Evolutionary conservation across 2,797 vertebrate genomes (phyloP).

Genomic region (Triplophysa yarkandensis): DNA sequence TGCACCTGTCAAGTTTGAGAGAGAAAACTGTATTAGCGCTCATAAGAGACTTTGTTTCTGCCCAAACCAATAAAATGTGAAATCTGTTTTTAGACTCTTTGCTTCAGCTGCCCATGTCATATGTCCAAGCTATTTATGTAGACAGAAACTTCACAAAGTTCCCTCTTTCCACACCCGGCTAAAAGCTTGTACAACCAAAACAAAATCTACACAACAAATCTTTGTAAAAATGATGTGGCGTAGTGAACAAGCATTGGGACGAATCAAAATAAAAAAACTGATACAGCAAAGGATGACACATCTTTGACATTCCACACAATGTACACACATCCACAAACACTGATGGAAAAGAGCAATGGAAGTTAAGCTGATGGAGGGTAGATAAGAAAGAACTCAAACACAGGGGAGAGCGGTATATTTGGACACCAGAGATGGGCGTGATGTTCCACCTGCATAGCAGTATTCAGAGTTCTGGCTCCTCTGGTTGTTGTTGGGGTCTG

Average conservation of each 20-base stretch:
- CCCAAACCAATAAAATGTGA: conserved; percentile 32
- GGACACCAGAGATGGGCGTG: conserved; percentile 27
- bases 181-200: not conserved
- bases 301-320: conserved; percentile 1
- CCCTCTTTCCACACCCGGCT: conserved; percentile 32
- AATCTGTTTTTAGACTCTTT: conserved; percentile 52
- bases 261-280: conserved; percentile 1
- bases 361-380: conserved; percentile 12
- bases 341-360: conserved; percentile 45
- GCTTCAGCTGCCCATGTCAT: conserved; percentile 54
- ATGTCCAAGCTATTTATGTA: conserved; percentile 55
- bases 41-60: conserved; percentile 28
- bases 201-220: not conserved
- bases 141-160: conserved; percentile 46
- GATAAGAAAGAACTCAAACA: conserved; percentile 54
- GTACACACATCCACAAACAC: conserved; percentile 55
- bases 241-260: not conserved
- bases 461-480: conserved; percentile 68
- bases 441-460: conserved; percentile 81
- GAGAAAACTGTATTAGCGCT: conserved; percentile 17
- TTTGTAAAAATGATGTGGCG: no score
- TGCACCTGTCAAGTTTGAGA: conserved; percentile 1
- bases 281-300: conserved; percentile 13
- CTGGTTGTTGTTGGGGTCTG: conserved; percentile 73
- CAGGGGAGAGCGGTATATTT: conserved; percentile 24